These are phyloP conservation scores for Chloropsis hardwickii DNA, from an alignment of 2,113 vertebrate genomes.

Conservation along the genomic window DNA sequence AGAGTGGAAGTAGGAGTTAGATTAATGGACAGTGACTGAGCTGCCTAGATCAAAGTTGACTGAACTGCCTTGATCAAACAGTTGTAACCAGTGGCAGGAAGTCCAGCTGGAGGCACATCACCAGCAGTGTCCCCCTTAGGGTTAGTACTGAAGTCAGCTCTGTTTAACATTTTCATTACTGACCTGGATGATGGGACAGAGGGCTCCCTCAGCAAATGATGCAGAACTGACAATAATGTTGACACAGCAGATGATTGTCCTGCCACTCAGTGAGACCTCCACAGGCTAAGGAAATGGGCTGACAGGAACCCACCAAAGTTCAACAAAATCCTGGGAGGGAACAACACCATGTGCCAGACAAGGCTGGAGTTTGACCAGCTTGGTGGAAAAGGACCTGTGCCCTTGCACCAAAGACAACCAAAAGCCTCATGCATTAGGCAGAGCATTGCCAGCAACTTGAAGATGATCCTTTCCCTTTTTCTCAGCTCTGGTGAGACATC, in stretches of 20 bases:
- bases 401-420: background rate
- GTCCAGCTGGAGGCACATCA: background rate
- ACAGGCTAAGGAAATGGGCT: background rate
- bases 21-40: background rate
- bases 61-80: background rate
- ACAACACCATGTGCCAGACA: fast-evolving
- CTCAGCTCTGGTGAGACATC: background rate
- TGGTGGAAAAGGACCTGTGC: background rate
- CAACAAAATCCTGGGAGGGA: background rate
- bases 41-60: background rate
- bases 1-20: background rate
- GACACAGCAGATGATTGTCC: background rate
- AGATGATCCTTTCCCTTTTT: background rate
- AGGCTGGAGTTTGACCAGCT: background rate
- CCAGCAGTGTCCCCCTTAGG: no score
- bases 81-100: background rate
- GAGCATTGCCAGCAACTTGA: background rate
- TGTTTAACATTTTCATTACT: background rate
- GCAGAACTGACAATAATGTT: background rate
- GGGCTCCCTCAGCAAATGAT: background rate
- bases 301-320: background rate
- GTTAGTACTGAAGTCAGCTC: background rate
- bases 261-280: background rate
- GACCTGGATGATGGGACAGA: background rate
- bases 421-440: background rate